Conservation (phyloP, 2,797 vertebrate species). For the Agapornis canus region DNA sequence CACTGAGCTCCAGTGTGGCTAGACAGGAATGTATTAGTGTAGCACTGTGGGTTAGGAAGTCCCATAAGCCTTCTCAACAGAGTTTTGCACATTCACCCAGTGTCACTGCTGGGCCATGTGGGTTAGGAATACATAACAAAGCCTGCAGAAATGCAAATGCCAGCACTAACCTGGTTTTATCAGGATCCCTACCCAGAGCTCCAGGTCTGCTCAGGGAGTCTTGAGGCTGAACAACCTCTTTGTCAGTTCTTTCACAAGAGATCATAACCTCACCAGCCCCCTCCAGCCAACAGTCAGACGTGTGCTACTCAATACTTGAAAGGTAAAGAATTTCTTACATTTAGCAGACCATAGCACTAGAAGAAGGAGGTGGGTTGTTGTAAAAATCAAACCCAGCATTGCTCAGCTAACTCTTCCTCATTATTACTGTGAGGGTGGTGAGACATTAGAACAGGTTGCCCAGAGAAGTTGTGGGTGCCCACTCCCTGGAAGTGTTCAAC, state of each 20-base stretch:
- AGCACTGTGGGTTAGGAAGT: background rate
- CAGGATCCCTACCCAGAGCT: rapidly evolving
- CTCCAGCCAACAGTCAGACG: background rate
- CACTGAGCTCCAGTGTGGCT: background rate
- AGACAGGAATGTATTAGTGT: background rate
- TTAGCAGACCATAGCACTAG: background rate
- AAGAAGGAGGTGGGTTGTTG: background rate
- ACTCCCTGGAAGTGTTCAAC: background rate
- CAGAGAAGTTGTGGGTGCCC: background rate
- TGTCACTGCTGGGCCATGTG: background rate
- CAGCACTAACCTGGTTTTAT: background rate
- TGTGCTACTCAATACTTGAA: background rate
- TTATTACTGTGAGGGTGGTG: background rate
- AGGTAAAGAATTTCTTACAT: background rate
- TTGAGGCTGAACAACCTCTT: rapidly evolving
- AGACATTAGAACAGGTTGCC: background rate
- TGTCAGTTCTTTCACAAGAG: background rate
- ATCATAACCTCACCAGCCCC: background rate
- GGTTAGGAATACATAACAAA: background rate
- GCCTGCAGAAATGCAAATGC: background rate
- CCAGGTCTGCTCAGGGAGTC: background rate
- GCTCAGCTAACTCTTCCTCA: background rate
- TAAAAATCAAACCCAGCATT: background rate
- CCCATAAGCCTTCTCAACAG: background rate
- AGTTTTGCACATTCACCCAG: background rate